Conservation (phyloP, 2,888 invertebrate species). For the Eurois occulta region DNA sequence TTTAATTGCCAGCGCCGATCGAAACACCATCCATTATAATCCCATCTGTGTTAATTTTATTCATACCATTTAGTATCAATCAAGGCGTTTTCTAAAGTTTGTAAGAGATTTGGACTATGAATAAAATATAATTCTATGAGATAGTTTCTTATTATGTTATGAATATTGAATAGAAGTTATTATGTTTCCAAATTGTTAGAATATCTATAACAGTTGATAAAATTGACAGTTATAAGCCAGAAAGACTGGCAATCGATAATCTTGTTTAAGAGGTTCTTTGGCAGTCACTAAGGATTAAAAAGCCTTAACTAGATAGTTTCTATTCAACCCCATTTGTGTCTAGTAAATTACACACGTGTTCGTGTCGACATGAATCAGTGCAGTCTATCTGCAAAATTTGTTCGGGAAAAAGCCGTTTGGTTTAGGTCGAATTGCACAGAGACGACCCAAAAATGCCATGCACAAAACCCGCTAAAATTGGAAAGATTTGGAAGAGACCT, state of each 20-base stretch:
- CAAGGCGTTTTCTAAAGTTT: constrained; percentile 50
- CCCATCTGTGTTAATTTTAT: constrained; percentile 56
- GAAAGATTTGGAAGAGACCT: not conserved
- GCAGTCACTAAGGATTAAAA: too few relatives aligned
- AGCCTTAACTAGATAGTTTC: not conserved
- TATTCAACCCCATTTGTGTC: not conserved
- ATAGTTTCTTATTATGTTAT: constrained; percentile 15
- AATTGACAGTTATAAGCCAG: not conserved
- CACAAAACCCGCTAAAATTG: not conserved
- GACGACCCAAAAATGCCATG: not conserved
- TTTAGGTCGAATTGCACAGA: not conserved
- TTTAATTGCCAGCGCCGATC: constrained; percentile 47
- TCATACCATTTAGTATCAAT: constrained; percentile 51
- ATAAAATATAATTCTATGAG: constrained; percentile 20
- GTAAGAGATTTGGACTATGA: constrained; percentile 38
- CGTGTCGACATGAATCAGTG: not conserved
- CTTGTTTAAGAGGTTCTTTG: not conserved
- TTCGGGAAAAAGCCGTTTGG: not conserved
- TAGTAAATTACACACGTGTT: not conserved
- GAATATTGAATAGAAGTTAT: constrained; percentile 25
- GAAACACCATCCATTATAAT: constrained; percentile 53
- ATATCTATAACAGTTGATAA: constrained; percentile 1
- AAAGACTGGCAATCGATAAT: not conserved
- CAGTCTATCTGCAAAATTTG: not conserved
- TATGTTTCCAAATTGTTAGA: constrained; percentile 6